phyloP scores from a whole-genome alignment of 2,113 vertebrate genomes.

The Cichladusa arquata region DNA sequence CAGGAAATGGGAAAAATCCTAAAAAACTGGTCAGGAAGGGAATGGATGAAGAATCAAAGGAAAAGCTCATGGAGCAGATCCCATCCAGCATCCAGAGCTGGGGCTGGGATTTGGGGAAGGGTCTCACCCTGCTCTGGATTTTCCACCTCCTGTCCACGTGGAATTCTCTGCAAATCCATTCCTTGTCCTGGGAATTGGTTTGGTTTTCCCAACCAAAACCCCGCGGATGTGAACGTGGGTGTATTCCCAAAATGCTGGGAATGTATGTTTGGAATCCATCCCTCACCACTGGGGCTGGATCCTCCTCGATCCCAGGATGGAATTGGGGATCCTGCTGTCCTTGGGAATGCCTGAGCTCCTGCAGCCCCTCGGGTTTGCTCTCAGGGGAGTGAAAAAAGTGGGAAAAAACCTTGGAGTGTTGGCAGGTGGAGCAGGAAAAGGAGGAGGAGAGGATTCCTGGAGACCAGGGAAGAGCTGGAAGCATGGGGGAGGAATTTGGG shows the following conservation, averaged over 20 bases:
- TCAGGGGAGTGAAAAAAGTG: not conserved
- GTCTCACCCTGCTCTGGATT: not conserved
- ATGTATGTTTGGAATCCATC: not conserved
- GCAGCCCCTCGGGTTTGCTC: not conserved
- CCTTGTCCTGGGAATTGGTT: not conserved
- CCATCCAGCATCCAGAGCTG: too few relatives aligned
- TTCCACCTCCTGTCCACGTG: not conserved
- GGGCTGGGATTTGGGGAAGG: not conserved
- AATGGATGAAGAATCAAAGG: not conserved
- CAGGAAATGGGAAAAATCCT: not conserved
- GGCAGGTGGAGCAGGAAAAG: fast-evolving
- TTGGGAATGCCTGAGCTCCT: not conserved
- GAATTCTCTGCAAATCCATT: not conserved
- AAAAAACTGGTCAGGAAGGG: not conserved
- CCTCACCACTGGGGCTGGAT: not conserved
- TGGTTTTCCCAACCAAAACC: not conserved
- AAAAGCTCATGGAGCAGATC: too few relatives aligned
- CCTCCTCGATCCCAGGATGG: not conserved
- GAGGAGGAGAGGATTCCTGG: not conserved
- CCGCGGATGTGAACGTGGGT: fast-evolving
- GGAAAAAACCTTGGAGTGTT: not conserved
- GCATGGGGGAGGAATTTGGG: not conserved
- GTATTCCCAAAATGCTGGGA: not conserved
- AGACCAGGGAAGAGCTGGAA: too few relatives aligned
- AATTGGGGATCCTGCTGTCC: not conserved